Percentiles rank a stretch among this genome's conserved stretches.
Evolutionary conservation across 2,888 invertebrate species (phyloP).

Genomic region (Apotomis turbidana): DNA sequence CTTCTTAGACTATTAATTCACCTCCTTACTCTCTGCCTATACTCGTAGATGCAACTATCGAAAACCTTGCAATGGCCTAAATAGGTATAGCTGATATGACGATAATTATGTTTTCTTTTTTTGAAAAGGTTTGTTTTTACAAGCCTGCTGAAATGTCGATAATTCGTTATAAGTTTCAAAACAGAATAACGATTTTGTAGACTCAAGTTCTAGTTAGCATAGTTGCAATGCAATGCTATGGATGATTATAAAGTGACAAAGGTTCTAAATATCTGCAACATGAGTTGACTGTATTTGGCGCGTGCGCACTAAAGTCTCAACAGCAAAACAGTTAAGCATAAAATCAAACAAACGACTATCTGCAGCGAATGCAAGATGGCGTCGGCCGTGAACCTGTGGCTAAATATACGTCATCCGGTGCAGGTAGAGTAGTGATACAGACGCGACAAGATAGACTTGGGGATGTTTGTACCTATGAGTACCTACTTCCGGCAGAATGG

Average conservation of each 20-base stretch:
- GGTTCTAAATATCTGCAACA: no score
- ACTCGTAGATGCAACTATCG: slow-evolving; percentile 10
- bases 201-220: no score
- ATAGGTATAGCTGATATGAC: not conserved
- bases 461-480: not conserved
- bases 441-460: not conserved
- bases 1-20: no score
- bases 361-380: slow-evolving; percentile 21
- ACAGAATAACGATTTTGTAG: no score
- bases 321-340: slow-evolving; percentile 21
- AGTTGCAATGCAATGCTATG: no score
- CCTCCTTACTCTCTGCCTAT: no score
- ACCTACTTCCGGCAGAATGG: no score
- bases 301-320: slow-evolving; percentile 7
- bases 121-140: no score
- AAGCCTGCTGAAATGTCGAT: no score
- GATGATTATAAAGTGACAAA: no score
- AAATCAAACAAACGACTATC: slow-evolving; percentile 20
- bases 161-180: no score
- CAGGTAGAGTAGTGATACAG: not conserved
- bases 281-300: not conserved
- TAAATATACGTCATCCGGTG: slow-evolving; percentile 25
- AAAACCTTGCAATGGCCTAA: not conserved
- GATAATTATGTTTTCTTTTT: no score
- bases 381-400: slow-evolving; percentile 20